Base-by-base conservation (phyloP, 2,888 invertebrate species). In the Napeogenes sylphis region DNA sequence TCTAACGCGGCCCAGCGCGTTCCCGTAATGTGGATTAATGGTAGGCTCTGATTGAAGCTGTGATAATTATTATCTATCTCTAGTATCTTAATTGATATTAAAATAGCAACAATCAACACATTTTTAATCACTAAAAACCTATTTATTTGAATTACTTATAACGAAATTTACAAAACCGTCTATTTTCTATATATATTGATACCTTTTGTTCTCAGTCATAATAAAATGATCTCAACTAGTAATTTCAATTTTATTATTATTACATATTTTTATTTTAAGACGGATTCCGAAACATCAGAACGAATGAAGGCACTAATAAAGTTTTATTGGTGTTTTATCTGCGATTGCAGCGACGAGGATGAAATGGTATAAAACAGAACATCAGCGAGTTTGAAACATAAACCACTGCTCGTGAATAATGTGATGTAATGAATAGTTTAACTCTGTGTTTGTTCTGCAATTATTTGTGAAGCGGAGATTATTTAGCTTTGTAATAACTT, bases 291-390 rank as follows among this genome's bases (percentile, higher is more conserved):
- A 42, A 42, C 42, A 64, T 63, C 63, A 59, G 63, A 68, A 68
- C 65, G 65, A 68, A 84, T 83, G 80, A 84, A 84, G 84, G 83
- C 75, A 78, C 79, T 85, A 82, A 80, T 77, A 71, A 69, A 62
- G 69, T 71, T 78, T 80, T 81, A 79, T 81, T 76, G 78, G 70
- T 71, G 69, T 77, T 74, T 75, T 75, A 76, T 76, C 75, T 75
- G 69, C 74, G 70, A 68, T 73, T 75, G 70, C 69, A 66, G 74
- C 77, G 70, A 73, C 69, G 74, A 76, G 75, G 71, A 74, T 75
- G 68, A 73, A 74, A 75, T 65, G 71, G 68, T 72, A 66, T 62
- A 67, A 68, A 62, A 71, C 72, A 70, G 68, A 68, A 68, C 70
- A 69, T 68, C 61, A 65, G 62, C 58, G 66, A 62, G 54, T 63